Percentiles rank a stretch among this genome's conserved stretches.
These are phyloP conservation scores for Acrocephalus arundinaceus DNA, from an alignment of 2,113 vertebrate genomes.

Conservation along the genomic window DNA sequence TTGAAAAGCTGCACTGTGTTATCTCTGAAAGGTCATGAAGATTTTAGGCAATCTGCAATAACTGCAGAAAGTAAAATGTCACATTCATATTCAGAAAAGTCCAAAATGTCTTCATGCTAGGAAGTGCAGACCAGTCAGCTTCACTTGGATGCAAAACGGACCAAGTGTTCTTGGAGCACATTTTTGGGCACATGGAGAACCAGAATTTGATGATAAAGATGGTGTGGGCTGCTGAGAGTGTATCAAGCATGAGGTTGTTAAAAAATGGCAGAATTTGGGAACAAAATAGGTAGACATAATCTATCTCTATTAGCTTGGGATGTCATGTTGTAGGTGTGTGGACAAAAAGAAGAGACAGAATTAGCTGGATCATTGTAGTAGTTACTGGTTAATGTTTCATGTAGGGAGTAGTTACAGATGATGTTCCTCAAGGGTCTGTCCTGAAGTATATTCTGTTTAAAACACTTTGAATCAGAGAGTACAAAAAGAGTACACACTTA, in stretches of 20 bases:
- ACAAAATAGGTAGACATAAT: neutral
- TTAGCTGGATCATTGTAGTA: neutral
- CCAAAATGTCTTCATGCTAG: neutral
- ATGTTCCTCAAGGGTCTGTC: neutral
- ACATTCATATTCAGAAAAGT: neutral
- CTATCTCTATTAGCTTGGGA: neutral
- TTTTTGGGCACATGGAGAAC: neutral
- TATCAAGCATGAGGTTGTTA: fast-evolving
- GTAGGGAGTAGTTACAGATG: fast-evolving
- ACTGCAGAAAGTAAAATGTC: neutral
- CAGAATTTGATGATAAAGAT: neutral
- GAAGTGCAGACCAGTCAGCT: neutral
- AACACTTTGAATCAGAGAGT: neutral
- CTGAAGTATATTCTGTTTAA: neutral
- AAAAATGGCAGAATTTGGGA: neutral
- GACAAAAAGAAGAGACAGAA: neutral
- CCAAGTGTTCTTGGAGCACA: neutral
- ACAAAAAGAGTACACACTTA: neutral
- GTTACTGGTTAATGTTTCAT: neutral
- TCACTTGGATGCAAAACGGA: neutral
- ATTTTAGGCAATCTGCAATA: neutral
- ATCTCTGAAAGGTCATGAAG: neutral
- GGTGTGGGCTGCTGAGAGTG: fast-evolving
- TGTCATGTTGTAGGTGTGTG: neutral
- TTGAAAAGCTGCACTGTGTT: neutral